phyloP scores from a whole-genome alignment of 92 coral and sea anemone species.

The Desmophyllum pertusum region DNA sequence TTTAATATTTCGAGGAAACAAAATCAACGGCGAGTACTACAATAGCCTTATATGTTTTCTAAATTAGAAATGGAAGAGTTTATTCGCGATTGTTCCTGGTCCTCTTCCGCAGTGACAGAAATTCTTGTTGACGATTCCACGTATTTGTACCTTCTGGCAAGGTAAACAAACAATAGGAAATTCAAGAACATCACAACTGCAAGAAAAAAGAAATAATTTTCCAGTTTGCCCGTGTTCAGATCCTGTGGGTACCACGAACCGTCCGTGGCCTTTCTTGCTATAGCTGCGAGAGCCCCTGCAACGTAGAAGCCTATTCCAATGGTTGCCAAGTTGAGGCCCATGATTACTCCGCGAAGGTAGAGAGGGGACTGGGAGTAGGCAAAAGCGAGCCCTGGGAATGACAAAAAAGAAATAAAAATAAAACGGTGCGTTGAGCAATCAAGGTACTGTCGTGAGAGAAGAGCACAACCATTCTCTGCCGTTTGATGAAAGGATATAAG shows the following conservation, averaged over 20 bases:
- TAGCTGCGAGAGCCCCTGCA: constrained; percentile 68
- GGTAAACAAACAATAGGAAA: constrained; percentile 50
- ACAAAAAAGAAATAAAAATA: not conserved
- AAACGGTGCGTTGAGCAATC: too few relatives aligned
- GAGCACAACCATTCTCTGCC: too few relatives aligned
- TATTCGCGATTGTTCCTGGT: not conserved
- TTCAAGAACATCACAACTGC: constrained; percentile 55
- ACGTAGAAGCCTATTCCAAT: constrained; percentile 58
- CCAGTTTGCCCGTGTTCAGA: constrained; percentile 59
- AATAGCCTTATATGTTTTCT: too few relatives aligned
- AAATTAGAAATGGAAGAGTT: not conserved
- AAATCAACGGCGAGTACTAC: too few relatives aligned
- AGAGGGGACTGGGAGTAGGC: constrained; percentile 69
- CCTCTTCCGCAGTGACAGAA: not conserved
- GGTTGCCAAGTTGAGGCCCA: constrained; percentile 45
- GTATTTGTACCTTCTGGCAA: constrained; percentile 49
- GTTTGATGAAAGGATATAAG: too few relatives aligned
- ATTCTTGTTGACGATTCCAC: constrained; percentile 7
- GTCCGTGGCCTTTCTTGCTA: constrained; percentile 46
- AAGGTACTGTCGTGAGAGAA: too few relatives aligned
- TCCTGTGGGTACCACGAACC: constrained; percentile 63
- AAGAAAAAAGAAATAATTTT: constrained; percentile 63
- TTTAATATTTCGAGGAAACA: too few relatives aligned
- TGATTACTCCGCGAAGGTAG: constrained; percentile 58
- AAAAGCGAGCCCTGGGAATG: constrained; percentile 48